These are phyloP conservation scores for Megalonaias nervosa DNA, from an alignment of 1,140 invertebrate genomes.

Conservation along the genomic window DNA sequence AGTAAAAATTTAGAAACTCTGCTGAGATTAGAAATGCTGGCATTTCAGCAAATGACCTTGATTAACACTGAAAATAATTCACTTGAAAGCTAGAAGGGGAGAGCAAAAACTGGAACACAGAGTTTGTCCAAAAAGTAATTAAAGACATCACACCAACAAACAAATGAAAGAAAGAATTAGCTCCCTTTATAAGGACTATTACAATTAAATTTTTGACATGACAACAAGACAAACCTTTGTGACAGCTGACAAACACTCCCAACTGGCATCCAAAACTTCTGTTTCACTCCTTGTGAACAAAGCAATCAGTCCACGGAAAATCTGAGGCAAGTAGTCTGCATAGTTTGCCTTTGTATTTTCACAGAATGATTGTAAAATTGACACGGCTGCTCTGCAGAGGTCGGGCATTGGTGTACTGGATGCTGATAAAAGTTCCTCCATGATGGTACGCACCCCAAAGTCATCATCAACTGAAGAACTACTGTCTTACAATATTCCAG, in stretches of 20 bases:
- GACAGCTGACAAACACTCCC: conserved; percentile 92
- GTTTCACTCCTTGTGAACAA: conserved; percentile 87
- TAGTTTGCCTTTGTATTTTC: conserved; percentile 90
- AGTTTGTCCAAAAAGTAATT: neutral
- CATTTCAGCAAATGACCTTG: no score
- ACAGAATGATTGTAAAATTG: conserved; percentile 92
- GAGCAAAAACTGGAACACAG: neutral
- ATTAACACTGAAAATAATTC: neutral
- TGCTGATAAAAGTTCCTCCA: conserved; percentile 86
- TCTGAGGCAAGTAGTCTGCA: conserved; percentile 85
- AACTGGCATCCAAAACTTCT: conserved; percentile 86
- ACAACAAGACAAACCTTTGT: conserved; percentile 78
- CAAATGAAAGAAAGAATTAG: neutral
- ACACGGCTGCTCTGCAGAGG: conserved; percentile 81
- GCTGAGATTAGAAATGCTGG: no score
- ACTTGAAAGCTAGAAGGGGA: neutral
- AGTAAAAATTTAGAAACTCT: no score
- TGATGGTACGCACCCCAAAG: conserved; percentile 85
- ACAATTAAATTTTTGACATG: neutral
- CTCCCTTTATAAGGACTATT: no score
- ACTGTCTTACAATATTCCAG: conserved; percentile 95
- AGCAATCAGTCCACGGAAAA: conserved; percentile 89
- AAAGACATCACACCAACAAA: neutral
- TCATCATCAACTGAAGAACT: conserved; percentile 90
- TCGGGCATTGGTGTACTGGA: conserved; percentile 34